Evolutionary conservation across 2,888 invertebrate genomes (phyloP), one percentile per base, ranked within the genome.

Genomic region (Campopleginae sp.): DNA sequence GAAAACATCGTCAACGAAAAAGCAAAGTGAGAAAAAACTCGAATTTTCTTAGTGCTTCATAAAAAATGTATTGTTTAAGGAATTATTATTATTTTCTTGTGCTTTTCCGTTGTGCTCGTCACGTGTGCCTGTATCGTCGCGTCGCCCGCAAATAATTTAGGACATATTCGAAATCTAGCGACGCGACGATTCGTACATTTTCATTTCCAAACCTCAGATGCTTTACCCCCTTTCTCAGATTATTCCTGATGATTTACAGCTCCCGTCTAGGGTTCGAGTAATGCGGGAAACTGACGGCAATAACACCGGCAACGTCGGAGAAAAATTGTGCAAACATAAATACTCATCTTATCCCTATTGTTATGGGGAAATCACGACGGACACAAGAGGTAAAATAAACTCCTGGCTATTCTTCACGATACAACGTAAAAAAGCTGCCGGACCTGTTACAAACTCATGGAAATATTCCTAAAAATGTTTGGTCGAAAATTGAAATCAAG

Each of bases 291-390:
- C 95, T 10, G 94, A 94, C 0, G 94, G 94, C 0, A 94, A 94
- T 0, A 95, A 95, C 6, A 93, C 94, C 93, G 94, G 94, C 92
- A 81, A 94, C 91, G 88, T 95, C 82, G 92, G 94, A 87, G 91
- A 96, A 84, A 97, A 97, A 88, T 96, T 97, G 27, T 98, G 98
- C 92, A 98, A 97, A 93, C 97, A 98, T 89, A 97, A 97, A 91
- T 98, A 98, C 91, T 97, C 97, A n/a, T 97, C 97, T 54, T 97
- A 97, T 93, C 97, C 97, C 0, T 97, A 97, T 92, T 97, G 97
- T 90, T 98, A 98, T 88, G 97, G 97, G 88, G 98, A 97, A 93
- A 97, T 98, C 54, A 96, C 96, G 14, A 96, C 96, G 33, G 96
- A 96, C 83, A 96, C 96, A 0, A 96, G 96, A 89, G 96, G 93